Evolutionary conservation across 2,888 invertebrate species (phyloP).

Genomic region (Sialis lutaria): DNA sequence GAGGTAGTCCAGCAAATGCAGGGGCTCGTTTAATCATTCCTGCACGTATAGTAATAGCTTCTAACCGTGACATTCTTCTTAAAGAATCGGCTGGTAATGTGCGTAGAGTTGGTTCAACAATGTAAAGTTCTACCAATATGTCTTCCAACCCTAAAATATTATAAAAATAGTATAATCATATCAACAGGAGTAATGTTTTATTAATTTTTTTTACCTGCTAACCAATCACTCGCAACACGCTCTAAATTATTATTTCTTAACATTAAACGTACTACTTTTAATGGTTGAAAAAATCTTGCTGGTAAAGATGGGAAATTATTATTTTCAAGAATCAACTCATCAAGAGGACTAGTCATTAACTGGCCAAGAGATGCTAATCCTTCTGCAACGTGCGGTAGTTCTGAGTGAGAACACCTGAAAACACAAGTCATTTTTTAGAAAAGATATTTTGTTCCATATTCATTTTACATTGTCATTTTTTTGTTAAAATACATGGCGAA

Average conservation of each 20-base stretch:
- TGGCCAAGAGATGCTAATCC: conserved; percentile 54
- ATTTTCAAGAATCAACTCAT: conserved; percentile 75
- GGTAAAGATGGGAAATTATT: conserved; percentile 75
- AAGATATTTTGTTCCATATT: not conserved
- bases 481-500: not conserved
- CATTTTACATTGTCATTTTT: not conserved
- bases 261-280: conserved; percentile 64
- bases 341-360: conserved; percentile 47
- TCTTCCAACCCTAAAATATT: conserved; percentile 41
- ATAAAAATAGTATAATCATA: too few species aligned
- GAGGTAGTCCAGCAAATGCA: conserved; percentile 48
- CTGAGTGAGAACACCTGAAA: conserved; percentile 82
- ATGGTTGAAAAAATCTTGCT: conserved; percentile 58
- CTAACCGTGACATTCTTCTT: conserved; percentile 51
- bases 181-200: not conserved
- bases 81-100: conserved; percentile 66
- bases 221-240: conserved; percentile 63
- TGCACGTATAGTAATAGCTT: conserved; percentile 71
- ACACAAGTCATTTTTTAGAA: not conserved
- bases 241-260: conserved; percentile 69
- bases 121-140: conserved; percentile 61
- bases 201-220: conserved; percentile 25
- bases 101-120: conserved; percentile 67
- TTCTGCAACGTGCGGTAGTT: conserved; percentile 55
- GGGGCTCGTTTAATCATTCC: conserved; percentile 60